Conservation (phyloP, 2,888 invertebrate species). For the Spilosoma lubricipeda region DNA sequence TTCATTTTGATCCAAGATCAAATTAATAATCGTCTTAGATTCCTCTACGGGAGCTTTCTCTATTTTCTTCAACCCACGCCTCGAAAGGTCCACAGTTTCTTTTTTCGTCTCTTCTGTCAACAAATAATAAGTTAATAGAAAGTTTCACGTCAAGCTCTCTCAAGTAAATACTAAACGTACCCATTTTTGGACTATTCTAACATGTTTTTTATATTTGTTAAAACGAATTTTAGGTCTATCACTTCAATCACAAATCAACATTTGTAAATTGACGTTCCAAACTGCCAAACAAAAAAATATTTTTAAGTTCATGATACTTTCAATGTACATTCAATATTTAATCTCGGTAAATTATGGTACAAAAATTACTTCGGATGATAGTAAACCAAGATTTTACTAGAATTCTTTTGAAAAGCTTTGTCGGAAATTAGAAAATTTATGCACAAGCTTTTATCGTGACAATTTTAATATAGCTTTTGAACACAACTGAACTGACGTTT, state of each 20-base stretch:
- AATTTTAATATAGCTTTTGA: background rate
- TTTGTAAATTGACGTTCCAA: constrained; percentile 67
- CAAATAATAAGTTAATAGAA: constrained; percentile 22
- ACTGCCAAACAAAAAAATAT: constrained; percentile 26
- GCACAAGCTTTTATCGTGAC: background rate
- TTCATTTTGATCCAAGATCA: constrained; percentile 95
- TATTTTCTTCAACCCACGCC: constrained; percentile 93
- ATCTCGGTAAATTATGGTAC: background rate
- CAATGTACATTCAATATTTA: background rate
- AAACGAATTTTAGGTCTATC: constrained; percentile 52
- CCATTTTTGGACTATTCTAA: constrained; percentile 64
- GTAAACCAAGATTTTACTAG: background rate
- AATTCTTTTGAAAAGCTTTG: background rate
- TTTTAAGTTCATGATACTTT: background rate
- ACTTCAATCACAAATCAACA: constrained; percentile 65
- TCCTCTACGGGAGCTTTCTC: constrained; percentile 90
- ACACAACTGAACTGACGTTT: background rate
- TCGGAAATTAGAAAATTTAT: background rate
- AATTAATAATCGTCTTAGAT: constrained; percentile 88
- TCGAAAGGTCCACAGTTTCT: constrained; percentile 91
- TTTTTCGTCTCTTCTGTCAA: constrained; percentile 62
- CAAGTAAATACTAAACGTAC: constrained; percentile 54
- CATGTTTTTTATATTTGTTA: constrained; percentile 64
- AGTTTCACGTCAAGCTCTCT: constrained; percentile 5
- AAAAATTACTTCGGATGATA: background rate